phyloP scores from a whole-genome alignment of 2,888 invertebrate genomes.

The Branchipolynoe longqiensis region DNA sequence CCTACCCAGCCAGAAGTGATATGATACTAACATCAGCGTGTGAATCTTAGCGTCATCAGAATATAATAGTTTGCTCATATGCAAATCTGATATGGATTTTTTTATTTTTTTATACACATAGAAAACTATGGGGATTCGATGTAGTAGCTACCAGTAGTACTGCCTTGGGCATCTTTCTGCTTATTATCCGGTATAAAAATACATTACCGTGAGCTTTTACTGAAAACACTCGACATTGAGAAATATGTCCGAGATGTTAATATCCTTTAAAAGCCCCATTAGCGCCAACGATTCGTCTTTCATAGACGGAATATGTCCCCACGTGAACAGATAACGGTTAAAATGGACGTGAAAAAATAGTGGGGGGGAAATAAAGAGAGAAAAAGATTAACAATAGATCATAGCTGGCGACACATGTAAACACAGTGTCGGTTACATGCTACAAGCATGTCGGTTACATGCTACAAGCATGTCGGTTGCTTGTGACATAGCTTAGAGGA shows the following conservation, averaged over 20 bases:
- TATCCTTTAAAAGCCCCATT: not conserved
- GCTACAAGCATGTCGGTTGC: too few relatives aligned
- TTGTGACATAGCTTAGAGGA: too few relatives aligned
- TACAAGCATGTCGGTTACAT: too few relatives aligned
- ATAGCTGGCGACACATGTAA: too few relatives aligned
- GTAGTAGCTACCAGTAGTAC: conserved; percentile 33
- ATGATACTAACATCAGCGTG: conserved; percentile 5
- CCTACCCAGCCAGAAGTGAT: not conserved
- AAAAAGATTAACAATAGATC: not conserved
- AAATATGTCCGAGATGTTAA: not conserved
- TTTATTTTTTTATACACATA: conserved; percentile 10
- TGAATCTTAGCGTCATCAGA: not conserved
- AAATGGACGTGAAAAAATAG: not conserved
- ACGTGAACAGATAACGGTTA: not conserved
- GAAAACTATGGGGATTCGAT: conserved; percentile 23
- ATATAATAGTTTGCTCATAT: conserved; percentile 16
- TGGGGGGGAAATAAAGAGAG: not conserved
- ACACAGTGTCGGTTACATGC: too few relatives aligned
- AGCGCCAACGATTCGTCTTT: not conserved
- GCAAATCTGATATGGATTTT: conserved; percentile 33
- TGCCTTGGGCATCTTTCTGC: conserved; percentile 44
- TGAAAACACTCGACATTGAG: not conserved
- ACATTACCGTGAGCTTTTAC: not conserved
- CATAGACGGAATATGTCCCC: not conserved
- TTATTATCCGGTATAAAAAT: conserved; percentile 32